These are phyloP conservation scores for Vanessa atalanta DNA, from an alignment of 1,140 invertebrate species.

Conservation along the genomic window DNA sequence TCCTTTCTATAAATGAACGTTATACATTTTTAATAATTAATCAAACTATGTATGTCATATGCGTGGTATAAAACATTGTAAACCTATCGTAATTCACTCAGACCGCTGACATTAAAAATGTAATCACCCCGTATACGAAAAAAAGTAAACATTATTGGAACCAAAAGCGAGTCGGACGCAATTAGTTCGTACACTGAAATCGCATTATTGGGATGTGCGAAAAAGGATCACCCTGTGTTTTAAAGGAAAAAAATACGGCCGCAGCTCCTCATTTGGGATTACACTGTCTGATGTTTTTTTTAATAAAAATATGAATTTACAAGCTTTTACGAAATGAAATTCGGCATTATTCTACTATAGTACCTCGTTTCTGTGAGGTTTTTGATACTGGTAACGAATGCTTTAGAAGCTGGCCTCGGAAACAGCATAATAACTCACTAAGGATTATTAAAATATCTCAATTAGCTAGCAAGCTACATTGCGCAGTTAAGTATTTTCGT, in stretches of 20 bases:
- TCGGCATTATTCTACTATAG: slow-evolving; percentile 21
- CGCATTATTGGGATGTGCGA: slow-evolving; percentile 59
- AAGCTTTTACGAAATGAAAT: slow-evolving; percentile 30
- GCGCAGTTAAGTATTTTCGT: not conserved
- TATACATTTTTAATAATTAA: too few relatives aligned
- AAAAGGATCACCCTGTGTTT: slow-evolving; percentile 62
- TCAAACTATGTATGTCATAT: not conserved
- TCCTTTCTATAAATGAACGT: too few relatives aligned
- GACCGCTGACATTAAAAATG: slow-evolving; percentile 20
- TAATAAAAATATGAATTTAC: slow-evolving; percentile 36
- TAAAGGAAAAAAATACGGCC: slow-evolving; percentile 33
- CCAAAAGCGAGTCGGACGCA: slow-evolving; percentile 48
- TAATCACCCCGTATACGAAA: slow-evolving; percentile 41
- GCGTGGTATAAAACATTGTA: not conserved
- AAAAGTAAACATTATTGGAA: slow-evolving; percentile 44
- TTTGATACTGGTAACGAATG: not conserved
- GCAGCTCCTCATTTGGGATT: slow-evolving; percentile 17
- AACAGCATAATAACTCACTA: slow-evolving; percentile 9
- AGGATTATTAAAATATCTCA: not conserved
- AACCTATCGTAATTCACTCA: slow-evolving; percentile 13
- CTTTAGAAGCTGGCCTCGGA: not conserved
- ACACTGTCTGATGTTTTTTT: slow-evolving; percentile 19
- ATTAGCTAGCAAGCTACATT: slow-evolving; percentile 6
- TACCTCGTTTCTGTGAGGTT: not conserved
- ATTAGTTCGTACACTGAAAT: slow-evolving; percentile 64